These are phyloP conservation scores for Pitta sordida DNA, from an alignment of 2,113 vertebrate species.

Conservation along the genomic window DNA sequence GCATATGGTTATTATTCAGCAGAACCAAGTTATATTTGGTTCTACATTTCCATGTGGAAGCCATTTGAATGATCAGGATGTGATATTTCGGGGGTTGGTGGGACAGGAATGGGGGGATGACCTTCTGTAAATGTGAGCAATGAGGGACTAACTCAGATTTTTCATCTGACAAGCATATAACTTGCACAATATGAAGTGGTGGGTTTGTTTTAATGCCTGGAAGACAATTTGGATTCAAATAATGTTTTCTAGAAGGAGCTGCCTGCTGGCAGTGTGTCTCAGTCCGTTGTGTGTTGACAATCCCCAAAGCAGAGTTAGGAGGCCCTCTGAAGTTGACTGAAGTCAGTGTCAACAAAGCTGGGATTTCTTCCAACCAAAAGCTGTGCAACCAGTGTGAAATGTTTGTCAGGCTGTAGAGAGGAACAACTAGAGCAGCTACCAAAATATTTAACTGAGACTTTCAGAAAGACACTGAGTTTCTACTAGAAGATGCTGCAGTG, in stretches of 20 bases:
- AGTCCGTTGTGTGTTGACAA: slow-evolving; percentile 29
- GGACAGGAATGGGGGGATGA: background rate
- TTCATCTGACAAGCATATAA: background rate
- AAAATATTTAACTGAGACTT: slow-evolving; percentile 32
- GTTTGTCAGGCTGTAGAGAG: slow-evolving; percentile 17
- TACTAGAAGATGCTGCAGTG: background rate
- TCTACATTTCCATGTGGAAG: background rate
- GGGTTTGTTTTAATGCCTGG: background rate
- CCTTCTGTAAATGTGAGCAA: background rate
- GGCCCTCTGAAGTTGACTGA: slow-evolving; percentile 50
- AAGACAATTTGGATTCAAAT: slow-evolving; percentile 20
- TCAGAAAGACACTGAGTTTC: background rate
- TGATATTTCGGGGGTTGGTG: background rate
- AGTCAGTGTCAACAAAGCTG: slow-evolving; percentile 57
- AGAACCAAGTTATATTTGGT: background rate
- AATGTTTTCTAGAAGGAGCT: slow-evolving; percentile 32
- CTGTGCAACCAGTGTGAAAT: slow-evolving; percentile 30
- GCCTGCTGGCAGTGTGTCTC: slow-evolving; percentile 41
- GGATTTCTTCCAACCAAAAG: slow-evolving; percentile 55
- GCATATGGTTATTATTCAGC: background rate
- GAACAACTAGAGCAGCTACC: slow-evolving; percentile 15
- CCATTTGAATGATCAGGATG: background rate
- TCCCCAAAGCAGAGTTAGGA: slow-evolving; percentile 41
- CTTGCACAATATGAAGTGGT: background rate
- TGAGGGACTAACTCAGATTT: background rate